These are phyloP conservation scores for Drosophila saltans DNA, from an alignment of 1,140 invertebrate genomes.

Conservation along the genomic window DNA sequence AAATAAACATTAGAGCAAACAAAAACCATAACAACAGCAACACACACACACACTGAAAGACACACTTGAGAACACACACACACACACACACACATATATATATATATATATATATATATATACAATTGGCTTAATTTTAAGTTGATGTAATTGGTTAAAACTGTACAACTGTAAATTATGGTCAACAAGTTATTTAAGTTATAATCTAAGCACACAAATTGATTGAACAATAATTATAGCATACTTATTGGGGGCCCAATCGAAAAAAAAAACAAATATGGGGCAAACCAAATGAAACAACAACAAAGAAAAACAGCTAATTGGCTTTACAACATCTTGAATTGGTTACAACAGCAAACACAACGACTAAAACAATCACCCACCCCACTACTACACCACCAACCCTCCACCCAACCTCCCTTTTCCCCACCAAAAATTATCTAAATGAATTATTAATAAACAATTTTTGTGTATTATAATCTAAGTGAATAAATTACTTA, in stretches of 20 bases:
- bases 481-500: conserved; percentile 1
- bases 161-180: conserved; percentile 23
- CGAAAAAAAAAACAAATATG: background rate
- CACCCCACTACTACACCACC: background rate
- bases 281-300: background rate
- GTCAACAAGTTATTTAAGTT: conserved; percentile 20
- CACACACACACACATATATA: conserved; percentile 1
- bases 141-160: conserved; percentile 20
- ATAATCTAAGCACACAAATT: conserved; percentile 15
- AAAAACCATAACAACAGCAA: too few relatives aligned
- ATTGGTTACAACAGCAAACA: background rate
- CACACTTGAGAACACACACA: background rate
- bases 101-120: conserved; percentile 2
- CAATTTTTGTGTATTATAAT: conserved; percentile 2
- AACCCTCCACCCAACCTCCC: background rate
- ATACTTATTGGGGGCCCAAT: background rate
- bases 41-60: too few relatives aligned
- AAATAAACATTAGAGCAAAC: background rate
- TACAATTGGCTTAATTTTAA: conserved; percentile 21
- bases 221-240: conserved; percentile 20
- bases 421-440: background rate
- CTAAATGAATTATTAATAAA: background rate
- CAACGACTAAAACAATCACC: background rate
- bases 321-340: conserved; percentile 8
- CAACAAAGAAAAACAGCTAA: background rate